Evolutionary conservation across 2,888 invertebrate genomes (phyloP), one percentile per base, ranked within the genome.

Genomic region (Brachypalpus laphriformis): DNA sequence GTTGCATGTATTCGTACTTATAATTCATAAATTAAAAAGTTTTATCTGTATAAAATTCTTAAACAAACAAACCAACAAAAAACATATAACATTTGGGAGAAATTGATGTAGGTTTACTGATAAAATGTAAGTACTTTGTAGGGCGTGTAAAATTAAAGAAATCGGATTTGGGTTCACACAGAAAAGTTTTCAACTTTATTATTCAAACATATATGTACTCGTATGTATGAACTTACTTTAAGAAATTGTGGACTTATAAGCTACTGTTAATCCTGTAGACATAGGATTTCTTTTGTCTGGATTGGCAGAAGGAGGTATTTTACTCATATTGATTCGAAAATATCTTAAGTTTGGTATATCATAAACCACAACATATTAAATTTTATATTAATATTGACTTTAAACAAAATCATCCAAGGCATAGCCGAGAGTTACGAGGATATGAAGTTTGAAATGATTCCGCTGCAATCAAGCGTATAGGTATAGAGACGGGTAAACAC

Each of bases 11-110:
- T 14, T 28, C 28, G 14, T 6, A 51, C 28, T 28, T 51, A 56
- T 31, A 56, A 56, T 56, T 16, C 31, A 56, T 56, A 56, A 28
- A 56, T 31, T 40, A 40, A 14, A 40, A 40, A n/a, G 54, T 56
- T 18, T 28, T 31, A 56, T 56, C 16, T 31, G 54, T 16, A 31
- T 18, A 11, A 31, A 34, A 56, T 28, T 31, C 31, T 9, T n/a
- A 18, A 31, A 31, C 54, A 56, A 56, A 31, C 31, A 28, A 25
- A 25, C 8, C 25, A 54, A 28, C 6, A 14, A 14, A 14, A 28
- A 54, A 22, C 14, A 40, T 40, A 31, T 25, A 16, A 34, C n/a
- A 28, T 18, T 56, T 31, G 9, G 1, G 9, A 5, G 18, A 18
- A 18, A n/a, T 11, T 40, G 40, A 40, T 6, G 40, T 14, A 14